phyloP scores from a whole-genome alignment of 2,797 vertebrate species.

The Semotilus atromaculatus region DNA sequence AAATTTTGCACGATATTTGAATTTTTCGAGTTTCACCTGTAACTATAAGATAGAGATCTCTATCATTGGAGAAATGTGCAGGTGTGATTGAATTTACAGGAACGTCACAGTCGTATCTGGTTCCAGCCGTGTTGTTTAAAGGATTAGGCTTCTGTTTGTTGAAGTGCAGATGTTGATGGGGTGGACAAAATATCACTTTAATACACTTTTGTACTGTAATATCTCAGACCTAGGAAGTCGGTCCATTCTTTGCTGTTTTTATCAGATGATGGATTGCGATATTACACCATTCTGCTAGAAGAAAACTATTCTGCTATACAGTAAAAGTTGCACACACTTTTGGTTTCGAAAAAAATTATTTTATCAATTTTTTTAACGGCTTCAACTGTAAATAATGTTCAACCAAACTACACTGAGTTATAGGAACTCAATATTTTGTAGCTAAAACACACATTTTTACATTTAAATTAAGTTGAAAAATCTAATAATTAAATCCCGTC shows the following conservation, averaged over 20 bases:
- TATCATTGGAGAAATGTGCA: not conserved
- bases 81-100: not conserved
- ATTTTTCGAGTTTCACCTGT: no score
- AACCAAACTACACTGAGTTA: not conserved
- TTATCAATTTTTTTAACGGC: no score
- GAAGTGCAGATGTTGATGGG: not conserved
- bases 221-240: fast-evolving
- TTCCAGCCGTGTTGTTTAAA: no score
- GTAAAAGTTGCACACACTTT: no score
- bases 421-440: not conserved
- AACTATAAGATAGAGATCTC: not conserved
- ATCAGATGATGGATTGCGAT: no score
- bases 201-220: not conserved
- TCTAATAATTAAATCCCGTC: no score
- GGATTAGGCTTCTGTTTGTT: not conserved
- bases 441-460: not conserved
- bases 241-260: not conserved
- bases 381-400: not conserved
- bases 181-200: not conserved
- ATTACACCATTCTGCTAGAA: no score
- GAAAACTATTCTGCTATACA: no score
- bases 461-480: no score
- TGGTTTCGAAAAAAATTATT: not conserved
- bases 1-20: no score
- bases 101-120: no score